Base-by-base conservation (phyloP, 2,888 invertebrate species). In the Rhagonycha fulva region DNA sequence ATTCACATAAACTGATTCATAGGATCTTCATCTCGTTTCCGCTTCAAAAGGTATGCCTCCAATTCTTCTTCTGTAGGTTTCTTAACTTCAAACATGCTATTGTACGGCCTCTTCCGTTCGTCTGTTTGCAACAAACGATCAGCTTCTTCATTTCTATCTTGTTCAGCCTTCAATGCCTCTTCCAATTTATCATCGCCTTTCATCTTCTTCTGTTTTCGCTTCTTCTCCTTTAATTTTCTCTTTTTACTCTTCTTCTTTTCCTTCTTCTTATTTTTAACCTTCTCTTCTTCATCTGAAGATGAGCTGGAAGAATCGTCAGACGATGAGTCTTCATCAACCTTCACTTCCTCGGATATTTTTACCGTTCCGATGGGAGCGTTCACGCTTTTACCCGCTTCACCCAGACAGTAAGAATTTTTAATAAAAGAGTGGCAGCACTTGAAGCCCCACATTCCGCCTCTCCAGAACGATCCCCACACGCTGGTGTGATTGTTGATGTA, bases 381-480 rank as follows among this genome's bases (percentile, higher is more conserved):
- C 75, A 78, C 70, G 77, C 79, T 81, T 87, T 81, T 89, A 1
- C 93, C 94, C 60, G 92, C 92, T 84, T 94, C 94, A 0, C 96
- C 96, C 26, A 95, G 93, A 82, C 97, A 97, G 85, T 96, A 97
- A 0, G 96, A 95, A 89, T 96, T 95, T 90, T 94, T 94, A 9
- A 99, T 92, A 79, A 94, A 94, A 0, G 97, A 96, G 86, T 97
- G 94, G 87, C 99, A 99, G 85, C 99, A 99, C 84, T 95, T 94
- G 88, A 94, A 99, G 0, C 99, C 99, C 99, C 99, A 99, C 77
- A 92, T 91, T 0, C 97, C 98, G 70, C 93, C 93, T 82, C 91
- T 91, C 98, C 99, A 99, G 87, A 91, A 98, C 0, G 98, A 98
- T 4, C 99, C 99, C 96, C 96, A 99, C 7, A 99, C 95, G 0